These are phyloP conservation scores for Pachydiplax longipennis DNA, from an alignment of 2,888 invertebrate genomes.

Conservation along the genomic window DNA sequence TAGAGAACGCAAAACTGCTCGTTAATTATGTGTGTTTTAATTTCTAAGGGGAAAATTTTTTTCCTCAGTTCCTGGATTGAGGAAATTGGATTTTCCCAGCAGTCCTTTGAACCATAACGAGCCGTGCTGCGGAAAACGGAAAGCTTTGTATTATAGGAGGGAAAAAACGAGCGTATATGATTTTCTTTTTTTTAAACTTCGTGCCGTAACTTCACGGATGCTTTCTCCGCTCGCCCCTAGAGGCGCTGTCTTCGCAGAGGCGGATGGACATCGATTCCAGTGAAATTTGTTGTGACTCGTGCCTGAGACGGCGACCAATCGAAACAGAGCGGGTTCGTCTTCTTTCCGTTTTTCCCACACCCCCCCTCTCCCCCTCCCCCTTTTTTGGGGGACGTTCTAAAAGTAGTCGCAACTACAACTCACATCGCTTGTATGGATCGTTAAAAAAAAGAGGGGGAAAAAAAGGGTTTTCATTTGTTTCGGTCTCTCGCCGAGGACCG, in stretches of 20 bases:
- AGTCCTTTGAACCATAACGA: background rate
- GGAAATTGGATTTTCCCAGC: background rate
- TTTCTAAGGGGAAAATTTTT: background rate
- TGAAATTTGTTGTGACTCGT: constrained; percentile 38
- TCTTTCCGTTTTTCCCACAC: background rate
- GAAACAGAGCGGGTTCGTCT: constrained; percentile 15
- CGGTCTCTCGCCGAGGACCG: background rate
- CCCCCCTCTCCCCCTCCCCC: background rate
- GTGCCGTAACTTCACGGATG: background rate
- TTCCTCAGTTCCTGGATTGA: background rate
- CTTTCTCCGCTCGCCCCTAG: background rate
- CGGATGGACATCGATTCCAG: constrained; percentile 29
- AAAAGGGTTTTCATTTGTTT: background rate
- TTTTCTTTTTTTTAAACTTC: background rate
- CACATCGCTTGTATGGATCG: background rate
- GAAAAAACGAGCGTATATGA: background rate
- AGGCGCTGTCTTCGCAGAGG: constrained; percentile 2
- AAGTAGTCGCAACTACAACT: background rate
- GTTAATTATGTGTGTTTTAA: background rate
- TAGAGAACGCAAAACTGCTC: background rate
- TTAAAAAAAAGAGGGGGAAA: background rate
- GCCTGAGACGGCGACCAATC: constrained; percentile 27
- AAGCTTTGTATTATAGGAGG: background rate
- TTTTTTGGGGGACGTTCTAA: background rate
- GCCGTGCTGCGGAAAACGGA: background rate